These are phyloP conservation scores for Apeltes quadracus DNA, from an alignment of 2,113 vertebrate species.

Conservation along the genomic window DNA sequence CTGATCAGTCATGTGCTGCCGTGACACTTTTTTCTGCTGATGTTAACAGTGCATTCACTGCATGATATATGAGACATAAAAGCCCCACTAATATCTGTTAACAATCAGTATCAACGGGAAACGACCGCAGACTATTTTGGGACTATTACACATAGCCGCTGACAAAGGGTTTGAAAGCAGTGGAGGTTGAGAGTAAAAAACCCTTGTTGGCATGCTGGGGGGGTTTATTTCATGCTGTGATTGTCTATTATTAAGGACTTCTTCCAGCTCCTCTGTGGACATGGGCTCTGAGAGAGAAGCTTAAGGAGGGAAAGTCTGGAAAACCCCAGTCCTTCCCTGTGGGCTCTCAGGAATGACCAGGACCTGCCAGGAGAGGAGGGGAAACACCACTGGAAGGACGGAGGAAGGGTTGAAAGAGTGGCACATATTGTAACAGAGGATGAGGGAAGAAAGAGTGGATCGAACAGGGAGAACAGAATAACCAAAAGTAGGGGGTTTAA, in stretches of 20 bases:
- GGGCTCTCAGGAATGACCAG: conserved; percentile 70
- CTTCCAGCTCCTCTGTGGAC: conserved; percentile 40
- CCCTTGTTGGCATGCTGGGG: not conserved
- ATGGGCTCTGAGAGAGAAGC: conserved; percentile 1
- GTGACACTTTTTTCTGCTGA: conserved; percentile 10
- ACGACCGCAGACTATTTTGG: not conserved
- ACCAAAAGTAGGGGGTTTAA: conserved; percentile 26
- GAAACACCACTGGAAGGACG: conserved; percentile 40
- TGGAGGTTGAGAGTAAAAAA: not conserved
- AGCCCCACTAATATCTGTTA: conserved; percentile 8
- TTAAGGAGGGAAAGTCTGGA: conserved; percentile 58
- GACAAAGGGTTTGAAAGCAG: conserved; percentile 1
- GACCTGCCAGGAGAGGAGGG: conserved; percentile 65
- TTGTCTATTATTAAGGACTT: conserved; percentile 20
- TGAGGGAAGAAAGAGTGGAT: conserved; percentile 18
- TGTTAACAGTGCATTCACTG: conserved; percentile 3
- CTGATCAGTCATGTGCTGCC: not conserved
- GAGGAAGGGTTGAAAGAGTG: conserved; percentile 7
- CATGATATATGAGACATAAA: conserved; percentile 12
- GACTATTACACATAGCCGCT: not conserved
- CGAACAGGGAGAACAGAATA: conserved; percentile 10
- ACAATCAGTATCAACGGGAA: conserved; percentile 6
- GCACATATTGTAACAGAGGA: conserved; percentile 2
- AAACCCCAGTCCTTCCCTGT: conserved; percentile 59
- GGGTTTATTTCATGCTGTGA: not conserved